Evolutionary conservation across 1,140 invertebrate genomes (phyloP), one percentile per base, ranked within the genome.

Genomic region (Drosophila tani): DNA sequence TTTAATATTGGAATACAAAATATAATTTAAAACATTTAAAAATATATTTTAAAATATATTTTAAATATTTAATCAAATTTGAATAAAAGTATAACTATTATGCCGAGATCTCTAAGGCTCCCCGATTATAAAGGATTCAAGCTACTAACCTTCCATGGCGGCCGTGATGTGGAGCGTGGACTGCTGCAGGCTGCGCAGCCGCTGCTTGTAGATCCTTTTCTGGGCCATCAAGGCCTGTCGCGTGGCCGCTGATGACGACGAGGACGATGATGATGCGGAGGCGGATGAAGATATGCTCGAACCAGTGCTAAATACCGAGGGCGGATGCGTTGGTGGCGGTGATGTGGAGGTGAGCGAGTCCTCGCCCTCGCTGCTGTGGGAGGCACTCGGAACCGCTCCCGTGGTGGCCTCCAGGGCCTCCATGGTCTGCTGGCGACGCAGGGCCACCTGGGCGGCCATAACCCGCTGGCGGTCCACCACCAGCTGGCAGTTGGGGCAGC

Each of bases 391-490:
- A 0, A 7, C 9, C 1, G 24, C 11, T 3, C 19, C n/a, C 4
- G 43, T 8, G n/a, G 55, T 11, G 49, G 68, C 57, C 57, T 92
- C 84, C 38, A 91, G 29, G 0, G 87, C 86, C 49, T 92, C 94
- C 19, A 95, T 94, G 17, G 95, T 94, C 62, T 96, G 95, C 77
- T 95, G 95, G 45, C 95, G 93, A 6, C 95, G 93, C 1, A 96
- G 82, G 0, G 95, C 95, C 45, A 97, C 96, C 93, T 97, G 96
- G 12, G 97, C 97, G 11, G 97, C 97, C 97, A 98, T 98, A 1
- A 98, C 97, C 12, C 97, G 93, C 83, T 98, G 97, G 53, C 97
- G 93, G 91, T 98, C 97, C 2, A 97, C 96, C 9, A 98, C 97
- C n/a, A 98, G 93, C 59, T 97, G 94, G 88, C 97, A 98, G 75